Conservation (phyloP, 1,140 invertebrate species). For the Drosophila biarmipes region DNA sequence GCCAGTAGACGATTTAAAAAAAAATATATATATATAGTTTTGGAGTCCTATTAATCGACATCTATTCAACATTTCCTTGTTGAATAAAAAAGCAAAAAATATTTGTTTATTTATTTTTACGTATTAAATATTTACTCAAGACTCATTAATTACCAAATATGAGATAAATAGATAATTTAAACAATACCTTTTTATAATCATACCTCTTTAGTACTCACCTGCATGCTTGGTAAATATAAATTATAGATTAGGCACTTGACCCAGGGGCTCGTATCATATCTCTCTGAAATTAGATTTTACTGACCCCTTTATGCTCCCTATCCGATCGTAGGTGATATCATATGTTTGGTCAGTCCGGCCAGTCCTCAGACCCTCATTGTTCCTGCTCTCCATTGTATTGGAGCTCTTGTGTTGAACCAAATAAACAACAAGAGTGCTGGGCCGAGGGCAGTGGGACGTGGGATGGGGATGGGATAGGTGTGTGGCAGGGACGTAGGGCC, state of each 20-base stretch:
- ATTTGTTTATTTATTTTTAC: no score
- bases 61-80: no score
- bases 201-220: no score
- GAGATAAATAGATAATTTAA: no score
- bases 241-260: neutral
- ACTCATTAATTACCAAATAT: no score
- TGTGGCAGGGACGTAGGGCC: conserved; percentile 6
- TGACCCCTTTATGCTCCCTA: neutral
- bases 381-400: conserved; percentile 62
- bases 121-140: no score
- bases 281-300: neutral
- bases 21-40: no score
- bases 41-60: no score
- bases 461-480: conserved; percentile 11
- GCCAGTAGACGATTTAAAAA: no score
- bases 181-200: no score
- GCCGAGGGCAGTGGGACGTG: conserved; percentile 21
- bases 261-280: neutral
- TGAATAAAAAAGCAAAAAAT: no score
- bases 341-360: conserved; percentile 36
- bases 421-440: conserved; percentile 59
- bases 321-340: conserved; percentile 46
- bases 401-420: conserved; percentile 54
- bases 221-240: neutral
- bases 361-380: conserved; percentile 49